Conservation (phyloP, 2,113 vertebrate genomes). For the Indicator maculatus region DNA sequence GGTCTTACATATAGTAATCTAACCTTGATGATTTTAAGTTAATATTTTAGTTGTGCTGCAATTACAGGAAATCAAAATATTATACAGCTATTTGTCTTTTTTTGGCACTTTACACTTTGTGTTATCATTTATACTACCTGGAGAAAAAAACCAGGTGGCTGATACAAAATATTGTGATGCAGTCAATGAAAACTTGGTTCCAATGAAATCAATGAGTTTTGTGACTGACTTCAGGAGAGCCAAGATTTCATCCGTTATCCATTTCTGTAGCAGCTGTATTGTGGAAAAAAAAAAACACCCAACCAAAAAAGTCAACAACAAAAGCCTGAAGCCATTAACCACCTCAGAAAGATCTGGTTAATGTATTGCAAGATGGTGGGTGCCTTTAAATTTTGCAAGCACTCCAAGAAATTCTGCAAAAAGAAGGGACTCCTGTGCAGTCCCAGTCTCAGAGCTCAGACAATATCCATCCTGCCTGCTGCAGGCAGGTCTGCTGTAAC, state of each 20-base stretch:
- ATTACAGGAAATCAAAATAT: conserved; percentile 51
- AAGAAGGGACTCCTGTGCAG: neutral
- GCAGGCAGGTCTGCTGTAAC: neutral
- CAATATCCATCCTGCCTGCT: neutral
- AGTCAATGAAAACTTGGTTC: conserved; percentile 3
- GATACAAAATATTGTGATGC: neutral
- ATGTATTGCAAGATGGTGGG: neutral
- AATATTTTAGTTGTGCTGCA: conserved; percentile 52
- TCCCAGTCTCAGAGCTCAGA: neutral
- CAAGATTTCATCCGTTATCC: conserved; percentile 32
- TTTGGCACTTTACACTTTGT: conserved; percentile 41
- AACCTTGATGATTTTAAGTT: conserved; percentile 25
- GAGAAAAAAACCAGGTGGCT: conserved; percentile 50
- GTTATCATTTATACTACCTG: conserved; percentile 39
- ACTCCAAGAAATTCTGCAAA: conserved; percentile 2
- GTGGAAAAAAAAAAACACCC: neutral
- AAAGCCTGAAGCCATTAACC: conserved; percentile 37
- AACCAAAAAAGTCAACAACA: neutral
- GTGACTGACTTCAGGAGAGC: neutral
- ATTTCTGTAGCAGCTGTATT: conserved; percentile 23
- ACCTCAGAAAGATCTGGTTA: conserved; percentile 38
- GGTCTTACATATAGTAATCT: conserved; percentile 25
- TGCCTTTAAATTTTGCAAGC: conserved; percentile 39
- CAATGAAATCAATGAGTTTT: conserved; percentile 13
- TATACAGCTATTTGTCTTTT: conserved; percentile 50